Evolutionary conservation across 92 coral and sea anemone genomes (phyloP).

Genomic region (Ricordea florida): DNA sequence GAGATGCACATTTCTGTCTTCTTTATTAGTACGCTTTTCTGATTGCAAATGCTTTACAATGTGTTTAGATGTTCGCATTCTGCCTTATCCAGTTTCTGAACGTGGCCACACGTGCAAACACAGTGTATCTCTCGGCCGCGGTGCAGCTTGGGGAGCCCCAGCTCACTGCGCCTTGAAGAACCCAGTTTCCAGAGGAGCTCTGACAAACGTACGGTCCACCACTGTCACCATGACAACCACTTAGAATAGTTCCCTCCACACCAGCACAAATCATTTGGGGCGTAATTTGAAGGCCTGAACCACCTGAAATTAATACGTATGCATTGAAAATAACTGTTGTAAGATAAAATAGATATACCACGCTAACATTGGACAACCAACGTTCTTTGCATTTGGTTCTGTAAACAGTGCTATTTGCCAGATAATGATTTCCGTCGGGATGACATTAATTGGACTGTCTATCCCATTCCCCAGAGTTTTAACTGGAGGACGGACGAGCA

Average conservation of each 20-base stretch:
- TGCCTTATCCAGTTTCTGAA: constrained; percentile 42
- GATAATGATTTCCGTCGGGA: no score
- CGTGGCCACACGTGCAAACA: constrained; percentile 47
- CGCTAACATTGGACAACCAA: no score
- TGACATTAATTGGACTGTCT: no score
- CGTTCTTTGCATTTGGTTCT: no score
- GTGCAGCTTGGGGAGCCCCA: constrained; percentile 51
- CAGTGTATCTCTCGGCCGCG: constrained; percentile 40
- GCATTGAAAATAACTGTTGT: no score
- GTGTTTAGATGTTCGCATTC: neutral
- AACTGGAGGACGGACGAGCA: no score
- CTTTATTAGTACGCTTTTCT: neutral
- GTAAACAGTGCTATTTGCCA: no score
- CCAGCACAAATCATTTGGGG: constrained; percentile 70
- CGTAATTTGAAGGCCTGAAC: constrained; percentile 32
- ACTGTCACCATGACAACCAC: constrained; percentile 60
- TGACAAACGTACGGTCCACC: constrained; percentile 58
- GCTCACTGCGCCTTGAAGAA: constrained; percentile 50
- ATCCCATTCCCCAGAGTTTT: no score
- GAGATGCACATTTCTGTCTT: no score
- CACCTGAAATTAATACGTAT: no score
- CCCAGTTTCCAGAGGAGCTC: neutral
- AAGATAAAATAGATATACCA: no score
- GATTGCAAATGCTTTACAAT: neutral
- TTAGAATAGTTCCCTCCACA: constrained; percentile 15